Conservation (phyloP, 1,140 invertebrate genomes). For the Drosophila cardini region DNA sequence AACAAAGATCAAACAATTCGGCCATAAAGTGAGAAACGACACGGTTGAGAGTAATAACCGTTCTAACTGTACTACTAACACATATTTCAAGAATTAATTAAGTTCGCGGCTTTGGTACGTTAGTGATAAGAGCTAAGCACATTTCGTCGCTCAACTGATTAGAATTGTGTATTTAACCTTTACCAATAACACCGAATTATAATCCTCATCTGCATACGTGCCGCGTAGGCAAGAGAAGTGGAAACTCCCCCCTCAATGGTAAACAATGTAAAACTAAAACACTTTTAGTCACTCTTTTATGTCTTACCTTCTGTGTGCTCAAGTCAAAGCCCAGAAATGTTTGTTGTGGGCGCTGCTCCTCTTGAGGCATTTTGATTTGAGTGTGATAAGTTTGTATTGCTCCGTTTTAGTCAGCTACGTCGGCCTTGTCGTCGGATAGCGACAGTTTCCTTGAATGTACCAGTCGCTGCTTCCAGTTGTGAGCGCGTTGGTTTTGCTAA, state of each 20-base stretch:
- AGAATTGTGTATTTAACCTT: constrained; percentile 36
- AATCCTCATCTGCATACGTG: constrained; percentile 4
- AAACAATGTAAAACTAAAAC: constrained; percentile 5
- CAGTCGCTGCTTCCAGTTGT: not conserved
- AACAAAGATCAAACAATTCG: constrained; percentile 17
- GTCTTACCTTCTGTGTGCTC: constrained; percentile 91
- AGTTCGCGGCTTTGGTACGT: not conserved
- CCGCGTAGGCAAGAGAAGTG: constrained; percentile 22
- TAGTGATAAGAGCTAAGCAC: constrained; percentile 19
- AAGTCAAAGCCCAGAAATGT: constrained; percentile 91
- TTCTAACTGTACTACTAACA: not conserved
- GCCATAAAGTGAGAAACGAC: not conserved
- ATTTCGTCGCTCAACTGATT: constrained; percentile 13
- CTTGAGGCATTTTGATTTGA: constrained; percentile 54
- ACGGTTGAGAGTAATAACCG: not conserved
- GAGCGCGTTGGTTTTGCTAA: constrained; percentile 19
- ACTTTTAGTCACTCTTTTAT: not conserved
- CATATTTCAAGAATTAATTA: not conserved
- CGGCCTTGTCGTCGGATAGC: not conserved
- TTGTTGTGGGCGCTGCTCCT: constrained; percentile 49
- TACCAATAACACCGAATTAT: constrained; percentile 30
- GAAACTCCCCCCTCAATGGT: not conserved
- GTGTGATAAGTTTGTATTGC: constrained; percentile 2
- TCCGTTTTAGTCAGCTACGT: constrained; percentile 6
- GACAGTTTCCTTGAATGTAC: not conserved